Evolutionary conservation across 2,888 invertebrate species (phyloP).

Genomic region (Lithophane semibrunnea): DNA sequence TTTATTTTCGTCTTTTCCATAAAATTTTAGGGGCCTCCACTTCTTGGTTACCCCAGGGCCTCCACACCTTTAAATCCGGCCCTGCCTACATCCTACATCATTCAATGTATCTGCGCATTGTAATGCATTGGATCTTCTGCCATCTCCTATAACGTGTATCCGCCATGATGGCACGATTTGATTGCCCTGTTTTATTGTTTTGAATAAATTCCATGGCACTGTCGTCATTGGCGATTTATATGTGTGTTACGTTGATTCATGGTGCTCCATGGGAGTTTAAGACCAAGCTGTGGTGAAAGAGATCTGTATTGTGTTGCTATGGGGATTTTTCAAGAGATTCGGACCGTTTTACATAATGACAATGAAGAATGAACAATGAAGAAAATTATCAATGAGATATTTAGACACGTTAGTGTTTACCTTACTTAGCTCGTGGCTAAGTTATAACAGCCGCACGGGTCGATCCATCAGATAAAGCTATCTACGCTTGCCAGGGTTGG

Average conservation of each 20-base stretch:
- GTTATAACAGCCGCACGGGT: too few species aligned
- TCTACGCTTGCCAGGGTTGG: too few species aligned
- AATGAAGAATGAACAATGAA: background rate
- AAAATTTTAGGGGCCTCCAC: too few species aligned
- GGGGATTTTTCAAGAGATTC: background rate
- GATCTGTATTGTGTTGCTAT: slow-evolving; percentile 8
- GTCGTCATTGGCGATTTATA: slow-evolving; percentile 54
- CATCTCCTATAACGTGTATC: background rate
- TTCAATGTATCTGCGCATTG: too few species aligned
- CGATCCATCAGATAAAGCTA: too few species aligned
- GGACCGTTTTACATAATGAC: background rate
- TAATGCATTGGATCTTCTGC: slow-evolving; percentile 27
- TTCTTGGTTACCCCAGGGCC: too few species aligned
- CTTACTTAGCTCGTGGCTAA: too few species aligned
- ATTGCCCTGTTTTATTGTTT: slow-evolving; percentile 63
- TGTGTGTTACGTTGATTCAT: slow-evolving; percentile 47
- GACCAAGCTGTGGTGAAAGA: slow-evolving; percentile 1
- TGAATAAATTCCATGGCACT: slow-evolving; percentile 53
- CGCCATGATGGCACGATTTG: slow-evolving; percentile 43
- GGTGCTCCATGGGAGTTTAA: slow-evolving; percentile 30
- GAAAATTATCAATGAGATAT: background rate
- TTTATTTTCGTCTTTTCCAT: too few species aligned
- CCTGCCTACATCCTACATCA: background rate
- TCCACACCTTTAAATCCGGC: too few species aligned
- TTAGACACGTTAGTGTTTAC: background rate